phyloP scores from a whole-genome alignment of 1,140 invertebrate genomes.

The Drosophila novamexicana region DNA sequence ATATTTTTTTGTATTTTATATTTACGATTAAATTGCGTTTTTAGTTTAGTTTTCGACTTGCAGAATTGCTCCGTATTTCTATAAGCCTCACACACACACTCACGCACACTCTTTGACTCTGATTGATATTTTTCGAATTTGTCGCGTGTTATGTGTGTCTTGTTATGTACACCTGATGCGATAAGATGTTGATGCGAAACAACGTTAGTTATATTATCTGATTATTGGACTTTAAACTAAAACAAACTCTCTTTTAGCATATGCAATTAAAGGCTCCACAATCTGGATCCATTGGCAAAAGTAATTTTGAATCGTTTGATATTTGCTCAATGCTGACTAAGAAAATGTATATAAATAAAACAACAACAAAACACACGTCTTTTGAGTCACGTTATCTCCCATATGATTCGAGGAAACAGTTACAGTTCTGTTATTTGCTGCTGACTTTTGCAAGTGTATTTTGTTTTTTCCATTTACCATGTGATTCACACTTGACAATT shows the following conservation, averaged over 20 bases:
- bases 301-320: background rate
- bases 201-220: background rate
- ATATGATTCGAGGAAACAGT: conserved; percentile 32
- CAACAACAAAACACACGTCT: background rate
- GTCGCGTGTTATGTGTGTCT: conserved; percentile 22
- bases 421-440: conserved; percentile 11
- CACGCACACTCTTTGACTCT: background rate
- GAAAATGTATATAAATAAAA: conserved; percentile 12
- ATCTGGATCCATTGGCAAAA: background rate
- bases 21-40: no score
- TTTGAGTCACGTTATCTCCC: conserved; percentile 34
- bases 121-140: conserved; percentile 38
- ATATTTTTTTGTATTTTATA: no score
- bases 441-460: conserved; percentile 5
- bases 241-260: background rate
- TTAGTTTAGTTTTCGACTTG: background rate
- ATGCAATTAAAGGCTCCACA: background rate
- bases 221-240: conserved; percentile 21
- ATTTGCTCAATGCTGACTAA: conserved; percentile 27
- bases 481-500: conserved; percentile 32
- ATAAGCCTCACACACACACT: background rate
- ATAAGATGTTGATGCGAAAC: conserved; percentile 28
- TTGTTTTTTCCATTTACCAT: conserved; percentile 20
- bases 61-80: conserved; percentile 5
- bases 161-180: conserved; percentile 22